Evolutionary conservation across 2,113 vertebrate species (phyloP), one percentile per base, ranked within the genome.

Genomic region (Aegotheles bennettii): DNA sequence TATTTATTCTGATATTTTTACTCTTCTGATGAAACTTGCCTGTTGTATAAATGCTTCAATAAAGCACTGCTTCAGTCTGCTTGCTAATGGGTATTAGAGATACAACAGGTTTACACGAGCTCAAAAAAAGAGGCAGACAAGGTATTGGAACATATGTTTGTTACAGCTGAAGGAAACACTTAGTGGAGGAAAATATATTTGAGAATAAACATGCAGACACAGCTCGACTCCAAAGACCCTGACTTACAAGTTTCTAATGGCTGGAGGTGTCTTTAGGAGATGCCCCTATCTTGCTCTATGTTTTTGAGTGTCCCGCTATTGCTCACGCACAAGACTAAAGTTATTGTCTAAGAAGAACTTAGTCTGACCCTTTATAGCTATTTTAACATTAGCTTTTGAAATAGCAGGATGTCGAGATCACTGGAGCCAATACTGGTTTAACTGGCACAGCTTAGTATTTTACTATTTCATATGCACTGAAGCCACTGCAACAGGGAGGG

Each of bases 281-380:
- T 54, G n/a, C 3, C 20, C 7, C 7, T 61, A 0, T 38, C 45
- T 31, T 79, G 14, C 14, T 67, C 31, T 54, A 0, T 53, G 45
- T 48, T 31, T 60, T 61, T 40, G 24, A 45, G 50, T 33, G 75
- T 88, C 48, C 31, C 65, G 73, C 24, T 57, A 9, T 13, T 65
- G 40, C 33, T 81, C 6, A 10, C 17, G 89, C 33, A 65, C 35
- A 51, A 68, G 28, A 36, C 25, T 47, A 23, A 84, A 64, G 17
- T 69, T 69, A 10, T 2, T 21, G 9, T 47, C n/a, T 56, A 26
- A 79, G 74, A 83, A 69, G 21, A 38, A 38, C 48, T 76, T 10
- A 45, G 9, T 26, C 21, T 87, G 24, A 65, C 1, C 6, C 29
- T 47, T 84, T 31, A 5, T 36, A 16, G 15, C 13, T 84, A 4